Evolutionary conservation across 2,888 invertebrate genomes (phyloP).

Genomic region (Epirrita christyi): DNA sequence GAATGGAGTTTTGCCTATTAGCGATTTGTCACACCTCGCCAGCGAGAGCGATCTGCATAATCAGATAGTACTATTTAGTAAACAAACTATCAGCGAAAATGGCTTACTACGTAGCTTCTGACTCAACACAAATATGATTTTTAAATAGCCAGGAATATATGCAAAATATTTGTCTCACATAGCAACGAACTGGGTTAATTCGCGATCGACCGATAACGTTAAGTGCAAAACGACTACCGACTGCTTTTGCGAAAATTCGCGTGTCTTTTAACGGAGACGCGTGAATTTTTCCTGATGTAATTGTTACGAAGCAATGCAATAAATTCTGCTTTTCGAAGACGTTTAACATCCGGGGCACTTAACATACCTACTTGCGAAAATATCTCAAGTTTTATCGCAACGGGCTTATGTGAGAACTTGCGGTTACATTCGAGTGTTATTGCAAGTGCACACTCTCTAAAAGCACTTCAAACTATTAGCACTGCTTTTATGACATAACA

Average conservation of each 20-base stretch:
- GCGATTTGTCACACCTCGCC: constrained; percentile 23
- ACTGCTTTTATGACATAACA: constrained; percentile 65
- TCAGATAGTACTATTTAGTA: constrained; percentile 31
- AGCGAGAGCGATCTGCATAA: constrained; percentile 32
- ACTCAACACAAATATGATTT: constrained; percentile 31
- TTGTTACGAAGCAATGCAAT: constrained; percentile 45
- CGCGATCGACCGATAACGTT: constrained; percentile 53
- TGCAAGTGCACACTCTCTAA: constrained; percentile 59
- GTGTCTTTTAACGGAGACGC: constrained; percentile 32
- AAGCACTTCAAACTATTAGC: constrained; percentile 63
- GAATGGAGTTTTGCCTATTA: constrained; percentile 31
- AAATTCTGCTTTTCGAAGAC: constrained; percentile 48
- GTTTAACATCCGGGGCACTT: constrained; percentile 52
- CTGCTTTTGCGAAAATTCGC: constrained; percentile 28
- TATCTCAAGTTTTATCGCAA: constrained; percentile 50
- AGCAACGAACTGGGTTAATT: constrained; percentile 56
- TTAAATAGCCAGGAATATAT: constrained; percentile 32
- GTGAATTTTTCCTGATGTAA: constrained; percentile 29
- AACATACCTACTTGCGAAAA: constrained; percentile 59
- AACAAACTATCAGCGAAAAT: constrained; percentile 26
- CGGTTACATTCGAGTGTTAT: constrained; percentile 29
- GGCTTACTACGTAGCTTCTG: neutral
- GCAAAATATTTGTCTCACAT: constrained; percentile 38
- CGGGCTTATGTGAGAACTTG: constrained; percentile 39
- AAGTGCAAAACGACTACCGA: constrained; percentile 35